phyloP scores from a whole-genome alignment of 2,797 vertebrate genomes.

The Falco concolor region DNA sequence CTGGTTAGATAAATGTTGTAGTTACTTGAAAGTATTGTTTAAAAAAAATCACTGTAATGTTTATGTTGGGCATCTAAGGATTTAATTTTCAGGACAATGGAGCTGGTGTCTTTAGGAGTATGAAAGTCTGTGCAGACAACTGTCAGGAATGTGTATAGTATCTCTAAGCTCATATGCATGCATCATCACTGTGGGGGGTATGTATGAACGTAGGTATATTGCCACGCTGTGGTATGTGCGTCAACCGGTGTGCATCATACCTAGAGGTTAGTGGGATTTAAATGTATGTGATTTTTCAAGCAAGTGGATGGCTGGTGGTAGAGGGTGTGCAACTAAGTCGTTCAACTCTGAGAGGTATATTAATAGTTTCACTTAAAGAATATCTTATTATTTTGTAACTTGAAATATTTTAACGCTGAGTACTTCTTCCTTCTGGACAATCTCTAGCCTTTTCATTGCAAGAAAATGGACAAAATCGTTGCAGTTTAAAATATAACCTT shows the following conservation, averaged over 20 bases:
- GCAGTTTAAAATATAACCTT: neutral
- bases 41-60: neutral
- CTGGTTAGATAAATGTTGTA: neutral
- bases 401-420: neutral
- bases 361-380: neutral
- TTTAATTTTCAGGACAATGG: neutral
- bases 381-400: neutral
- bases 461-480: neutral
- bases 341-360: neutral
- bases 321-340: neutral
- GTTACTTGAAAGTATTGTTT: neutral
- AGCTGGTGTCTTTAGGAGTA: neutral
- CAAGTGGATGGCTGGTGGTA: neutral
- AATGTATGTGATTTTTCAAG: neutral
- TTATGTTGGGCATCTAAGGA: neutral
- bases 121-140: neutral
- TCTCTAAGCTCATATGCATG: neutral
- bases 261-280: neutral
- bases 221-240: accelerated
- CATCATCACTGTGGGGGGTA: accelerated
- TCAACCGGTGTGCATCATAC: neutral
- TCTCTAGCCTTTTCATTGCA: neutral
- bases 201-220: neutral
- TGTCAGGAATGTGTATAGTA: neutral
- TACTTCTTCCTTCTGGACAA: neutral